A percentile compares a stretch with the other conserved stretches of the same genome.
phyloP scores from a whole-genome alignment of 2,113 vertebrate genomes.

The Aptenodytes forsteri region DNA sequence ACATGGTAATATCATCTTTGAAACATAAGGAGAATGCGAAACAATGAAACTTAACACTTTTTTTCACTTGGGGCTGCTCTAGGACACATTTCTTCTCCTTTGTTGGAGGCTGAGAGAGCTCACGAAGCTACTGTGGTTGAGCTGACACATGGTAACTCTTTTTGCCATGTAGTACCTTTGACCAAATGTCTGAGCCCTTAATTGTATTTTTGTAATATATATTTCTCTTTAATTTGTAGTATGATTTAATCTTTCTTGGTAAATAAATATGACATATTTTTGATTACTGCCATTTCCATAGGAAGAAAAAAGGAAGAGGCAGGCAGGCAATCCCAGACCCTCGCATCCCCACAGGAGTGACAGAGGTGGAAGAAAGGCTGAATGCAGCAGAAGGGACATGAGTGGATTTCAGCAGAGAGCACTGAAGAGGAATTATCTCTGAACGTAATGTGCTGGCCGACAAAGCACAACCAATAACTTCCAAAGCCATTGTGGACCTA shows the following conservation, averaged over 20 bases:
- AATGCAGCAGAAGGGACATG: background rate
- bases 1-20: background rate
- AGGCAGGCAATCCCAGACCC: background rate
- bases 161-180: background rate
- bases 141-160: background rate
- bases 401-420: background rate
- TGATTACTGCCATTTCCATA: background rate
- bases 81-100: background rate
- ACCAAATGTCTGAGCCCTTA: background rate
- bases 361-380: background rate
- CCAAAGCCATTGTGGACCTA: background rate
- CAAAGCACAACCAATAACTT: constrained; percentile 31
- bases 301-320: background rate
- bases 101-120: background rate
- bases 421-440: constrained; percentile 19
- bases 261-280: background rate
- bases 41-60: background rate
- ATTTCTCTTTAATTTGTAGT: background rate
- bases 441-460: background rate
- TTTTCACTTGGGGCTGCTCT: background rate
- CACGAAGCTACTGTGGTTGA: background rate
- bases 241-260: background rate
- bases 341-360: background rate
- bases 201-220: background rate
- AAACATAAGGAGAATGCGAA: background rate